These are phyloP conservation scores for Stenodema calcarata DNA, from an alignment of 2,888 invertebrate genomes.

Conservation along the genomic window DNA sequence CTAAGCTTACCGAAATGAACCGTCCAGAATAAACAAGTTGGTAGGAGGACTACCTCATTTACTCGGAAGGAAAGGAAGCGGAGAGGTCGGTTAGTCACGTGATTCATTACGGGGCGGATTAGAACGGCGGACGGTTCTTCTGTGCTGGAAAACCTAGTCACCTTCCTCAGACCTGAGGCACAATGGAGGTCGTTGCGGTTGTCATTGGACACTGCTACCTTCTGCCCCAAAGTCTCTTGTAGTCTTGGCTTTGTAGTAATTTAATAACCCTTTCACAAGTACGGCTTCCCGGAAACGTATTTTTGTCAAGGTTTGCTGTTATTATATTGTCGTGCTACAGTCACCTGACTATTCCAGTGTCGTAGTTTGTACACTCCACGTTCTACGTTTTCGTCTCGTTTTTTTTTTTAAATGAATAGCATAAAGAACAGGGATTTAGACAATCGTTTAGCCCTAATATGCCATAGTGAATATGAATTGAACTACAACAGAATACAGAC, in stretches of 20 bases:
- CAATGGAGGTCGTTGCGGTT: conserved; percentile 14
- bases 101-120: conserved; percentile 7
- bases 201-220: conserved; percentile 12
- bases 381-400: no score
- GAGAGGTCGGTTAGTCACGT: background rate
- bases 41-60: background rate
- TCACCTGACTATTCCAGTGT: no score
- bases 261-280: conserved; percentile 6
- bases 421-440: no score
- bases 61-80: background rate
- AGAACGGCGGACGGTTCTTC: background rate
- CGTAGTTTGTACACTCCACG: no score
- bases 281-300: conserved; percentile 5
- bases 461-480: no score
- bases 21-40: background rate
- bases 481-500: no score
- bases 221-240: background rate
- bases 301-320: background rate
- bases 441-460: no score
- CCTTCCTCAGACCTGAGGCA: background rate
- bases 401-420: no score
- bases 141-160: background rate
- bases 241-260: background rate
- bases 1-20: background rate
- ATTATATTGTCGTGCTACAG: background rate